A percentile compares a stretch with the other conserved stretches of the same genome.
Conservation (phyloP, 1,140 invertebrate genomes). For the Manduca sexta region DNA sequence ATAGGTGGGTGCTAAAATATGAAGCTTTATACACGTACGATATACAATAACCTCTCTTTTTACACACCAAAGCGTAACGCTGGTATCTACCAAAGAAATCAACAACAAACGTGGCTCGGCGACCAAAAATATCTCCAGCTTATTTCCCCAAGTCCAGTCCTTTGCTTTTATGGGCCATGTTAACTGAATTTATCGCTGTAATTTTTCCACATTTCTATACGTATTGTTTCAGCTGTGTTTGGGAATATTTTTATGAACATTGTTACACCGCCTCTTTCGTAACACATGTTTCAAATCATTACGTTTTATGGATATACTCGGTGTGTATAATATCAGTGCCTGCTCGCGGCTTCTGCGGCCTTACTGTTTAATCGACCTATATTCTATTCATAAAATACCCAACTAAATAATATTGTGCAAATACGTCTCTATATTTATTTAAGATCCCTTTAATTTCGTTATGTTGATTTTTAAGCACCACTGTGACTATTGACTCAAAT, state of each 20-base stretch:
- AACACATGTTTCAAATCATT: slow-evolving; percentile 22
- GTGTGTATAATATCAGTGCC: slow-evolving; percentile 4
- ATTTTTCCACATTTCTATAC: slow-evolving; percentile 36
- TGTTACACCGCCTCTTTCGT: slow-evolving; percentile 14
- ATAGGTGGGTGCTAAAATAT: slow-evolving; percentile 16
- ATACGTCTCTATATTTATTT: no score
- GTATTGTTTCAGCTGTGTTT: slow-evolving; percentile 18
- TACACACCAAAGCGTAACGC: slow-evolving; percentile 4
- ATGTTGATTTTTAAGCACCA: no score
- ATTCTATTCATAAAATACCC: no score
- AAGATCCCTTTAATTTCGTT: no score
- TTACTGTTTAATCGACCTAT: neutral
- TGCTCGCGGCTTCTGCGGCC: neutral
- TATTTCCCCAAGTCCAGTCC: slow-evolving; percentile 28
- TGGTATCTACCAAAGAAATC: neutral
- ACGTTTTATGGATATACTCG: slow-evolving; percentile 15
- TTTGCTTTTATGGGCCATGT: slow-evolving; percentile 36
- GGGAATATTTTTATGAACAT: slow-evolving; percentile 23
- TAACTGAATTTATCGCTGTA: slow-evolving; percentile 41
- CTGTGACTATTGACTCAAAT: no score
- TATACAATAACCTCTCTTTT: slow-evolving; percentile 10
- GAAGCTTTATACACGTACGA: slow-evolving; percentile 7
- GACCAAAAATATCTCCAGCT: slow-evolving; percentile 11
- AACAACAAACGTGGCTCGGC: slow-evolving; percentile 3
- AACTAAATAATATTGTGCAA: no score